Base-by-base conservation (phyloP, 2,797 vertebrate species). In the Morelia viridis region DNA sequence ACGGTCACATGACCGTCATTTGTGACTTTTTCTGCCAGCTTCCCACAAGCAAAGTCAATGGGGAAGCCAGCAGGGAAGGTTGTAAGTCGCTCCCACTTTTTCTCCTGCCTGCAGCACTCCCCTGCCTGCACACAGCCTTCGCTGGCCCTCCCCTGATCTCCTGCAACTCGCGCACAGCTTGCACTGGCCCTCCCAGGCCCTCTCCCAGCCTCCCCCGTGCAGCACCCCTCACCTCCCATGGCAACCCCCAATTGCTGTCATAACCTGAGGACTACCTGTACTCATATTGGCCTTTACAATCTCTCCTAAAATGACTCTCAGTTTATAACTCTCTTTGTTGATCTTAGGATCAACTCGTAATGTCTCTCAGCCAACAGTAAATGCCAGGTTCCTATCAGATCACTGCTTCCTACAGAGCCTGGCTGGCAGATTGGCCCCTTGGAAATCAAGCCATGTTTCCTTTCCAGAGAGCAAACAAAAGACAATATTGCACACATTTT, bases 401-500 rank as follows among this genome's bases (percentile, higher is more conserved):
- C 85, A 80, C 10, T 46, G 53, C 41, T 62, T 87, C 58, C 83
- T 60, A 89, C 2, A 26, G 58, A 85, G 35, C 15, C 57, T 41
- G 58, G 26, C 85, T 92, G 91, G 83, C 64, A 80, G 80, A 65
- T 19, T 19, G 24, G 64, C 5, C 61, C n/a, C 56, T 85, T 92
- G 85, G 93, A 88, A 92, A 90, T 2, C 24, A 57, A 64, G 35
- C 12, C 88, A 62, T 9, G 1, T 65, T 90, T 87, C 5, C 10
- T 56, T 87, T 90, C 85, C 92, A 90, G 24, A 50, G 11, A 8
- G 65, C n/a, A 92, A 80, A 86, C 46, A 89, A 83, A 94, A 83
- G 35, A 64, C 68, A 80, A 53, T 89, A 91, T 92, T 91, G 57
- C 80, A 46, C 19, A 35, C 0, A 26, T 91, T 93, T 64, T 50